Conservation (phyloP, 1,140 invertebrate genomes). For the Drosophila sucinea region DNA sequence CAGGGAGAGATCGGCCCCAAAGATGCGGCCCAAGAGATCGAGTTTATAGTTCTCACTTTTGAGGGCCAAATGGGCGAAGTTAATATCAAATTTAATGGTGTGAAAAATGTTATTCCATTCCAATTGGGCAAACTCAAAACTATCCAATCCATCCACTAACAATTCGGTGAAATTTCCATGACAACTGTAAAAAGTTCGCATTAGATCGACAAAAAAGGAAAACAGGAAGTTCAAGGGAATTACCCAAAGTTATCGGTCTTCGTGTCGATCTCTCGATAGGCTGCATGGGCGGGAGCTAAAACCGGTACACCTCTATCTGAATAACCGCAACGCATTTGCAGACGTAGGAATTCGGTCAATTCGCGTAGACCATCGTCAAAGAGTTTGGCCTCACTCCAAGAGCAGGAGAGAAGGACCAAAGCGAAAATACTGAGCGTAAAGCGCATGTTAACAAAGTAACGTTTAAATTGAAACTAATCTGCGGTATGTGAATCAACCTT, state of each 20-base stretch:
- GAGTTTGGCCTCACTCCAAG: constrained; percentile 47
- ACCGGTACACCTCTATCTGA: constrained; percentile 58
- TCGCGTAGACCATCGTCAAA: constrained; percentile 76
- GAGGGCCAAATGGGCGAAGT: constrained; percentile 52
- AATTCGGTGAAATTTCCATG: constrained; percentile 67
- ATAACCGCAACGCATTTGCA: constrained; percentile 80
- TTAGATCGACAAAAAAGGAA: neutral
- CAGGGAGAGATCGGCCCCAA: constrained; percentile 39
- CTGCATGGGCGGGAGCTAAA: constrained; percentile 57
- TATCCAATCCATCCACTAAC: constrained; percentile 58
- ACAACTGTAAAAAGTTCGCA: constrained; percentile 32
- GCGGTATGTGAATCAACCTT: neutral
- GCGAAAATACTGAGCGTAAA: constrained; percentile 33
- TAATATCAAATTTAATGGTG: constrained; percentile 70
- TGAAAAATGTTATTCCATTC: constrained; percentile 65
- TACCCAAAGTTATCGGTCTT: constrained; percentile 41
- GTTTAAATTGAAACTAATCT: constrained; percentile 23
- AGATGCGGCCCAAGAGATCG: constrained; percentile 39
- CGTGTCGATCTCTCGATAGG: constrained; percentile 40
- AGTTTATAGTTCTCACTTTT: constrained; percentile 62
- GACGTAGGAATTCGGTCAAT: constrained; percentile 67
- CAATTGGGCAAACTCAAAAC: constrained; percentile 62
- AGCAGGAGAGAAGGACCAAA: constrained; percentile 32
- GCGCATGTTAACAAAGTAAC: constrained; percentile 42
- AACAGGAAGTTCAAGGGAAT: neutral